These are phyloP conservation scores for Acheta domesticus DNA, from an alignment of 2,888 invertebrate species.

Conservation along the genomic window DNA sequence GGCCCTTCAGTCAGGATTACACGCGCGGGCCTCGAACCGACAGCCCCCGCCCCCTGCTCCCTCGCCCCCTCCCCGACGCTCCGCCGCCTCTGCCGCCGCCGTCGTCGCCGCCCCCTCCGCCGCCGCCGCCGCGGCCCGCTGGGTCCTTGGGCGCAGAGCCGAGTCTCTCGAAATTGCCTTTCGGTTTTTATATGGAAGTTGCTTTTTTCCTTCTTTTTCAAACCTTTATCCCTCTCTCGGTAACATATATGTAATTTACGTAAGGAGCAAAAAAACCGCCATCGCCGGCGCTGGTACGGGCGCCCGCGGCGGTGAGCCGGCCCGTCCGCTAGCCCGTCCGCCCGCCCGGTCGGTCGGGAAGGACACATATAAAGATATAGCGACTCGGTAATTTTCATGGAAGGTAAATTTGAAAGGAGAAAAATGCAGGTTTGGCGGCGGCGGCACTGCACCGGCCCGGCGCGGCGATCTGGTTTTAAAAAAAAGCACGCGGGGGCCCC, in stretches of 20 bases:
- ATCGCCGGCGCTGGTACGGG: not conserved
- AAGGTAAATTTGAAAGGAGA: constrained; percentile 18
- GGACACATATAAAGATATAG: constrained; percentile 18
- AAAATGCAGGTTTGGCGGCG: constrained; percentile 7
- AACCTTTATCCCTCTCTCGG: constrained; percentile 18
- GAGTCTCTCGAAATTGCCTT: constrained; percentile 18
- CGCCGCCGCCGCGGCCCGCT: not conserved
- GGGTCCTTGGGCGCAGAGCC: not conserved
- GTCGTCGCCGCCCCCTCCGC: not conserved
- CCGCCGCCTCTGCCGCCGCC: not conserved
- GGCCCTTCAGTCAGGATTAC: constrained; percentile 18
- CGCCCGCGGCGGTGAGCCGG: not conserved
- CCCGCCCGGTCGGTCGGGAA: not conserved
- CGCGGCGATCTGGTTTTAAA: not conserved
- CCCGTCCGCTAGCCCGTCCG: too few species aligned
- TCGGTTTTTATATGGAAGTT: constrained; percentile 4
- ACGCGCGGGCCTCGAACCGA: constrained; percentile 2
- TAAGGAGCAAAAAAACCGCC: constrained; percentile 7
- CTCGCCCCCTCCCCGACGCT: not conserved
- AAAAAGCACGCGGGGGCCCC: not conserved
- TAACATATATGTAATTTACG: constrained; percentile 18
- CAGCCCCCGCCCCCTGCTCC: not conserved
- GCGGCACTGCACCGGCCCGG: not conserved
- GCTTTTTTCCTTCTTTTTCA: constrained; percentile 2
- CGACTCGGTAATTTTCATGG: constrained; percentile 18